phyloP scores from a whole-genome alignment of 2,888 invertebrate genomes.

The Gisinianus flammeolus region DNA sequence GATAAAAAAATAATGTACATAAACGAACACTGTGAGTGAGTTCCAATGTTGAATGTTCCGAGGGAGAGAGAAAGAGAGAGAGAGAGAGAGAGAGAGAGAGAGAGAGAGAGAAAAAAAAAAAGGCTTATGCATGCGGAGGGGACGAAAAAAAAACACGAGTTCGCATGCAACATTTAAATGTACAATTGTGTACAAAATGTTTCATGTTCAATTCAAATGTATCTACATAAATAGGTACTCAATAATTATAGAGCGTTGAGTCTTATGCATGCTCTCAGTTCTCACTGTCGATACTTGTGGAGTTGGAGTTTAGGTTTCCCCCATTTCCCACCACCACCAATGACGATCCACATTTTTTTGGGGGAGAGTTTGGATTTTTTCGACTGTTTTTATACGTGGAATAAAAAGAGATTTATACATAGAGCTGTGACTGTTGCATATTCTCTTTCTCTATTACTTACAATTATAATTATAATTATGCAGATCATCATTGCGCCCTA shows the following conservation, averaged over 20 bases:
- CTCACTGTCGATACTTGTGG: too few species aligned
- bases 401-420: too few species aligned
- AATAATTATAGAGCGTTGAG: too few species aligned
- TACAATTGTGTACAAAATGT: slow-evolving; percentile 4
- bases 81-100: not conserved
- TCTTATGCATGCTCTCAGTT: too few species aligned
- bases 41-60: too few species aligned
- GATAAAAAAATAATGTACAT: slow-evolving; percentile 7
- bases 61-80: too few species aligned
- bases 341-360: too few species aligned
- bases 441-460: not conserved
- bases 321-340: too few species aligned
- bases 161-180: slow-evolving; percentile 19
- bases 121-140: not conserved
- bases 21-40: not conserved
- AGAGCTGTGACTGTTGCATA: too few species aligned
- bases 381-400: too few species aligned
- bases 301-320: too few species aligned
- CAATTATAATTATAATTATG: not conserved
- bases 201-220: not conserved
- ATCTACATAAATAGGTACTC: not conserved
- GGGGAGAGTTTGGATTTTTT: too few species aligned
- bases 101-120: not conserved
- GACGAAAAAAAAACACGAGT: not conserved
- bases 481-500: slow-evolving; percentile 7